Base-by-base conservation (phyloP, 2,888 invertebrate species). In the Sicus ferrugineus region DNA sequence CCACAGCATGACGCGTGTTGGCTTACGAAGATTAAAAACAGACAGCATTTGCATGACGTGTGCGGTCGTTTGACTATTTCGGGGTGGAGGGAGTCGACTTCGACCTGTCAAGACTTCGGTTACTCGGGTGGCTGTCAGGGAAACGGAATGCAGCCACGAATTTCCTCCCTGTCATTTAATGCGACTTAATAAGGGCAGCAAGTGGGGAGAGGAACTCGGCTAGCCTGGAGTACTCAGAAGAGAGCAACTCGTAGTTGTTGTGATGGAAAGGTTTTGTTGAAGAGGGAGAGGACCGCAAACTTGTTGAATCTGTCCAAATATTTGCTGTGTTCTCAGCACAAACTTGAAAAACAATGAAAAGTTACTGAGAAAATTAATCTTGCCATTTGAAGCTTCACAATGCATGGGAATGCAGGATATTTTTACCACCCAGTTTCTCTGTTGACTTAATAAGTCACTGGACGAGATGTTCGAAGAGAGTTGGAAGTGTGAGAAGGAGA, bases 91-190 rank as follows among this genome's bases (percentile, higher is more conserved):
- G 28, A 63, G 19, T n/a, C 21, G 52, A 26, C 52, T 23, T 23
- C 21, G 9, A 11, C 46, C 42, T 21, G 28, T 48, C 30, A 19
- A 63, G 48, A 63, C 48, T 38, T 63, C 46, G 59, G 59, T 34
- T 59, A 19, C 34, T 59, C 34, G 21, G 34, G 11, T 59, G 28
- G 34, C 19, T 59, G 59, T 59, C 3, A 34, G 31, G n/a, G 2
- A 30, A 58, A 6, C 58, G n/a, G 30, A 28, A 19, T n/a, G 19
- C 31, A 34, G 48, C 63, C 48, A 63, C 63, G 46, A 63, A 48
- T 63, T 28, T 48, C 30, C 28, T 62, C 42, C 48, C 42, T 46
- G 23, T 46, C 48, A 28, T 48, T 46, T 14, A 48, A n/a, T 19
- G 19, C 19, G 30, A 28, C 48, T 26, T 16, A 3, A 23, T 23